Conservation (phyloP, 2,113 vertebrate species). For the Onychorhynchus coronatus region DNA sequence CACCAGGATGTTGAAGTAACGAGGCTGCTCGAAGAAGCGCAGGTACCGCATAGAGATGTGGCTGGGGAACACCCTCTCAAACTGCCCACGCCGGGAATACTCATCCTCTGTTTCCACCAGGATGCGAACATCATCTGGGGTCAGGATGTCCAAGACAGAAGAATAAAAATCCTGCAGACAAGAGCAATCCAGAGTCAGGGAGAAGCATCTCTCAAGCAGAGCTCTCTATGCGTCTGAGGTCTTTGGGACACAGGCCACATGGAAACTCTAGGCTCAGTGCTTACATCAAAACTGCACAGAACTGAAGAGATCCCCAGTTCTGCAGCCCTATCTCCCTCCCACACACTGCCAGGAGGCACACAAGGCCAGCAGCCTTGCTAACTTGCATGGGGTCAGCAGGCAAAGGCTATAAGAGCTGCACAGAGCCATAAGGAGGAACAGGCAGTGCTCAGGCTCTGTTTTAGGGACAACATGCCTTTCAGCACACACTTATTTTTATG, state of each 20-base stretch:
- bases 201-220: background rate
- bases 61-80: conserved; percentile 90
- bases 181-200: background rate
- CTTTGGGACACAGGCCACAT: background rate
- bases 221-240: background rate
- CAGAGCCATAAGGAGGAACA: background rate
- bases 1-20: conserved; percentile 92
- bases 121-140: conserved; percentile 86
- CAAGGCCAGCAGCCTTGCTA: background rate
- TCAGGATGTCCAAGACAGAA: conserved; percentile 86
- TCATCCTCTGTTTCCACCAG: conserved; percentile 91
- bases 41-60: conserved; percentile 85
- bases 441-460: background rate
- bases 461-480: background rate
- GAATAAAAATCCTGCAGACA: conserved; percentile 81
- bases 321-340: background rate
- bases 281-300: background rate
- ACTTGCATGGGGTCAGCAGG: background rate
- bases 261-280: background rate
- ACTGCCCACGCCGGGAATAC: conserved; percentile 84
- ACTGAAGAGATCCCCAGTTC: background rate
- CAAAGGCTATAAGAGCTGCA: background rate
- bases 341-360: background rate
- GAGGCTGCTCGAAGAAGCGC: conserved; percentile 88
- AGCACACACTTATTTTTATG: background rate